Evolutionary conservation across 2,113 vertebrate genomes (phyloP).

Genomic region (Accipiter virgatus): DNA sequence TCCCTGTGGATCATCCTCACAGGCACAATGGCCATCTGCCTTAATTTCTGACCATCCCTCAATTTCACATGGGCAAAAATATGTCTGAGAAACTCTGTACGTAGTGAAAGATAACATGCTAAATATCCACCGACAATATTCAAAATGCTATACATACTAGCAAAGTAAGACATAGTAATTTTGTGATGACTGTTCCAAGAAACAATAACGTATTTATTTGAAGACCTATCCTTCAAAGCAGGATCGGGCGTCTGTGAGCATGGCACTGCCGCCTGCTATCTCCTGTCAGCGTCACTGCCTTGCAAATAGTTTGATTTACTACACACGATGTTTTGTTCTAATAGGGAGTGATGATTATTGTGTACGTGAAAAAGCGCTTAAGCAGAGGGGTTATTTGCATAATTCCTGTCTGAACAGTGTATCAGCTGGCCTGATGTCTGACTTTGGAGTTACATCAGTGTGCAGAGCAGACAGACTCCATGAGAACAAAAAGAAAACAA

Average conservation of each 20-base stretch:
- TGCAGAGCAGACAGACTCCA: not conserved
- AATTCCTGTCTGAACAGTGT: not conserved
- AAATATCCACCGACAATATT: not conserved
- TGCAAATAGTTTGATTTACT: not conserved
- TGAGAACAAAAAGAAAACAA: not conserved
- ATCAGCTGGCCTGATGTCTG: not conserved
- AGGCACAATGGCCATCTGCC: not conserved
- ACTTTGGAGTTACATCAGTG: not conserved
- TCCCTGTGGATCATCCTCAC: not conserved
- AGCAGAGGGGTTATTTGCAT: not conserved
- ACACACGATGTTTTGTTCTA: not conserved
- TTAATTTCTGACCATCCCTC: not conserved
- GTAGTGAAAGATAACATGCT: not conserved
- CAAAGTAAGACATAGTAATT: not conserved
- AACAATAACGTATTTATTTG: not conserved
- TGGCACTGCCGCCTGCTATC: not conserved
- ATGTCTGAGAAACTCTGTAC: not conserved
- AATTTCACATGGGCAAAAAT: accelerated
- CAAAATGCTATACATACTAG: not conserved
- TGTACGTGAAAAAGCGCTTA: not conserved
- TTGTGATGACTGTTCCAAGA: not conserved
- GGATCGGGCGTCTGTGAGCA: not conserved
- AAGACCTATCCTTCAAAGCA: not conserved
- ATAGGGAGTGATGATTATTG: not conserved
- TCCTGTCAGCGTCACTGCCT: not conserved